Base-by-base conservation (phyloP, 2,113 vertebrate genomes). In the Hydrochoerus hydrochaeris region DNA sequence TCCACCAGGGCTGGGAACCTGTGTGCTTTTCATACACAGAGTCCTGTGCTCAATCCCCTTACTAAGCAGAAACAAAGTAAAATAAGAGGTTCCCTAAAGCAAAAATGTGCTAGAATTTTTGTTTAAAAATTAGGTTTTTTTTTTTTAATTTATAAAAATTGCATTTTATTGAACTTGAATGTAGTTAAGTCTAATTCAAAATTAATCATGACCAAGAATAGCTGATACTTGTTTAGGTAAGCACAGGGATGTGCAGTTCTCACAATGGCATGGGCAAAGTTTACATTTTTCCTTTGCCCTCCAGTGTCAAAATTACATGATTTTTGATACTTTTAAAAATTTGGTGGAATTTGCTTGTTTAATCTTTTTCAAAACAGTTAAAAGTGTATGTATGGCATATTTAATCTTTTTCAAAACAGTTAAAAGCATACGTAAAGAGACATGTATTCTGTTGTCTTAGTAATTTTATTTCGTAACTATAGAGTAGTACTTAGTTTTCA, bases 101-200 rank as follows among this genome's bases (percentile, higher is more conserved):
- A 96, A 95, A 96, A 96, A 38, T 52, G 44, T 58, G 2, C 32
- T 78, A 78, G 26, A 49, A 32, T 49, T 77, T 94, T 96, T 95
- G 77, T 69, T 20, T 1, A 14, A 73, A 78, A 63, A 49, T 54
- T 85, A 75, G 49, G 1, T 67, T 92, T 57, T 63, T 58, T 82
- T 19, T 88, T 95, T 92, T 84, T 82, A 85, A 60, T 38, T 83
- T 89, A 8, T 91, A 3, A 58, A 89, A 88, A 67, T 80, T 95
- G 8, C 0, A 80, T 88, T 75, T 96, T 69, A 84, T 92, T 97
- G 35, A 88, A 44, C 14, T 67, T 73, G 2, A 75, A 8, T 91
- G 38, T 95, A 87, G 87, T 89, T 96, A 84, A 95, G 84, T 91
- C n/a, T 49, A 85, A 85, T 60, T 81, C 16, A 95, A 8, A 4